Conservation (phyloP, 2,888 invertebrate genomes). For the Cancer borealis region DNA sequence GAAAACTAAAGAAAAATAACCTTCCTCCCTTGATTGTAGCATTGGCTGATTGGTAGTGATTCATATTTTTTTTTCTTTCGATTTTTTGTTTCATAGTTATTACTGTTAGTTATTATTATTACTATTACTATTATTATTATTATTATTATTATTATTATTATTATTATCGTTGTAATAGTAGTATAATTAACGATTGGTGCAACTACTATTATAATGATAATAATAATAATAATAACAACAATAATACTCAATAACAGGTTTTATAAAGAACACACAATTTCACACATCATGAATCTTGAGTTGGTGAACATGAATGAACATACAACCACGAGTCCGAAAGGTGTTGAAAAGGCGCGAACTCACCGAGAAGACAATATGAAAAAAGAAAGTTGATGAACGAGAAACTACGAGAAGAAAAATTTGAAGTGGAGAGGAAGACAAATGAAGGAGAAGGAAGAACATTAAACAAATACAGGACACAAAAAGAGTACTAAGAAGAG, state of each 20-base stretch:
- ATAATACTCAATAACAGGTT: not conserved
- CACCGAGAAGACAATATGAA: not conserved
- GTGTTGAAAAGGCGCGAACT: not conserved
- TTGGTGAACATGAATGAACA: not conserved
- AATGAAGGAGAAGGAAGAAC: not conserved
- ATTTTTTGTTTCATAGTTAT: not conserved
- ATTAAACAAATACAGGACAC: not conserved
- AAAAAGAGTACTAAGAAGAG: not conserved
- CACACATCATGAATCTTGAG: not conserved
- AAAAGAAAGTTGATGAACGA: not conserved
- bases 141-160: not conserved
- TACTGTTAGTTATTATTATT: not conserved
- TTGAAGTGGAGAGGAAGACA: not conserved
- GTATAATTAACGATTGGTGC: not conserved
- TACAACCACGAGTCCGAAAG: not conserved
- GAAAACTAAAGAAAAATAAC: not conserved
- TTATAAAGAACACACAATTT: not conserved
- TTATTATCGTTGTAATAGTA: not conserved
- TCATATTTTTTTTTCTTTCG: not conserved
- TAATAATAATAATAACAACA: constrained; percentile 7
- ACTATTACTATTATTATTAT: not conserved
- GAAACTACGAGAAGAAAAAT: not conserved
- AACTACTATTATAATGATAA: not conserved
- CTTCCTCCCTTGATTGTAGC: not conserved
- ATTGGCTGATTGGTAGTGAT: not conserved